A percentile compares a stretch with the other conserved stretches of the same genome.
phyloP scores from a whole-genome alignment of 2,797 vertebrate species.

The Anolis apletophallus region DNA sequence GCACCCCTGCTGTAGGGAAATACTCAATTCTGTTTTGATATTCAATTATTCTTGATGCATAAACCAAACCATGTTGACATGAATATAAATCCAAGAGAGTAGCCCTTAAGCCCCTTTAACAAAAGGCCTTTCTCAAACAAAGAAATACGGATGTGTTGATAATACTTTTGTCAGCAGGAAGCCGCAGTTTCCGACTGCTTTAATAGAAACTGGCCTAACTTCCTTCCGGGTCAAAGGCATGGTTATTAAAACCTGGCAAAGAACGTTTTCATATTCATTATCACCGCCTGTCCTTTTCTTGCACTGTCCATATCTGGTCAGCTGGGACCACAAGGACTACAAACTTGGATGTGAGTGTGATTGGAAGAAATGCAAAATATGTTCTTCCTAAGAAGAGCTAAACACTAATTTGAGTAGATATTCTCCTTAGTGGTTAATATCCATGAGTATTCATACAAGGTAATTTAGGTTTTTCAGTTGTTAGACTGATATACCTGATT shows the following conservation, averaged over 20 bases:
- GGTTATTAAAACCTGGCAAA: background rate
- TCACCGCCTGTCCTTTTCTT: background rate
- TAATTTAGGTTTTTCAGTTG: too few relatives aligned
- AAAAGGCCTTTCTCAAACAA: background rate
- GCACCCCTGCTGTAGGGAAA: too few relatives aligned
- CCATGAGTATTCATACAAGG: too few relatives aligned
- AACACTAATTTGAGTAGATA: too few relatives aligned
- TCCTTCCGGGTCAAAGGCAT: slow-evolving; percentile 23
- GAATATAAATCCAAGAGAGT: background rate
- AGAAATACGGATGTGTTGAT: background rate
- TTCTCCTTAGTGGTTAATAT: too few relatives aligned
- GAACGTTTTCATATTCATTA: background rate
- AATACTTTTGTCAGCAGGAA: background rate
- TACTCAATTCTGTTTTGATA: background rate
- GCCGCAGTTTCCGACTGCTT: background rate
- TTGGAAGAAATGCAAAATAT: background rate
- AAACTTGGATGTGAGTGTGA: background rate
- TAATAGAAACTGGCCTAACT: slow-evolving; percentile 23
- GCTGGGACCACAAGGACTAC: background rate
- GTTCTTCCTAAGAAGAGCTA: too few relatives aligned
- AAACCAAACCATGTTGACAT: background rate
- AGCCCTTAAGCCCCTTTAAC: background rate
- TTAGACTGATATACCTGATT: too few relatives aligned
- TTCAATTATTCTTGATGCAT: too few relatives aligned
- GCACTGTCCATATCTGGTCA: background rate